These are phyloP conservation scores for Nephrotoma flavescens DNA, from an alignment of 2,888 invertebrate species.

Conservation along the genomic window DNA sequence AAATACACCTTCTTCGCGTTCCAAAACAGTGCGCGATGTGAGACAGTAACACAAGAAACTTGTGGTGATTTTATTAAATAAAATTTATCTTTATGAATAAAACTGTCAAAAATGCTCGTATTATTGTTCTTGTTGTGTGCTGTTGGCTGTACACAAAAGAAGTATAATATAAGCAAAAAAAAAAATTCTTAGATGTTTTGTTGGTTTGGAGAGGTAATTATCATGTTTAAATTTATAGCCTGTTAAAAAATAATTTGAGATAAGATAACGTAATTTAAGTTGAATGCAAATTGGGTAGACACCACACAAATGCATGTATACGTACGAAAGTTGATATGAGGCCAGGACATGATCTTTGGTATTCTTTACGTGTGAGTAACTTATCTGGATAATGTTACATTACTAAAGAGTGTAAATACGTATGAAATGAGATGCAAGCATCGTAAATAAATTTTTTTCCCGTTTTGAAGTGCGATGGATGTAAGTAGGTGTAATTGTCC, in stretches of 20 bases:
- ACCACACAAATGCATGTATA: neutral
- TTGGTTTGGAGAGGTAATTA: neutral
- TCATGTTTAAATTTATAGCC: neutral
- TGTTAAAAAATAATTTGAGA: neutral
- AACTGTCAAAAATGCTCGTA: neutral
- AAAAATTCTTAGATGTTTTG: neutral
- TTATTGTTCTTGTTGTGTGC: neutral
- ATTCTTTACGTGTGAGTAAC: neutral
- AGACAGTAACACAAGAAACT: neutral
- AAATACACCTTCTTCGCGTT: neutral
- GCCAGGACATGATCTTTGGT: neutral
- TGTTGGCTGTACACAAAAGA: neutral
- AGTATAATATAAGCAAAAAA: neutral
- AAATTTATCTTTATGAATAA: neutral
- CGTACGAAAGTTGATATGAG: neutral
- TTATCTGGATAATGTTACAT: neutral
- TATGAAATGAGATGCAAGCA: neutral
- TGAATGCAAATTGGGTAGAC: neutral
- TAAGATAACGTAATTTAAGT: neutral
- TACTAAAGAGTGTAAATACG: neutral
- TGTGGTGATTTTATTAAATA: neutral
- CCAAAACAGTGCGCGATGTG: neutral
- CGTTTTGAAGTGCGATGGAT: neutral
- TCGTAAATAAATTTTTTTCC: neutral
- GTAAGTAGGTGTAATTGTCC: neutral